phyloP scores from a whole-genome alignment of 2,113 vertebrate genomes.

The Eidolon helvum region DNA sequence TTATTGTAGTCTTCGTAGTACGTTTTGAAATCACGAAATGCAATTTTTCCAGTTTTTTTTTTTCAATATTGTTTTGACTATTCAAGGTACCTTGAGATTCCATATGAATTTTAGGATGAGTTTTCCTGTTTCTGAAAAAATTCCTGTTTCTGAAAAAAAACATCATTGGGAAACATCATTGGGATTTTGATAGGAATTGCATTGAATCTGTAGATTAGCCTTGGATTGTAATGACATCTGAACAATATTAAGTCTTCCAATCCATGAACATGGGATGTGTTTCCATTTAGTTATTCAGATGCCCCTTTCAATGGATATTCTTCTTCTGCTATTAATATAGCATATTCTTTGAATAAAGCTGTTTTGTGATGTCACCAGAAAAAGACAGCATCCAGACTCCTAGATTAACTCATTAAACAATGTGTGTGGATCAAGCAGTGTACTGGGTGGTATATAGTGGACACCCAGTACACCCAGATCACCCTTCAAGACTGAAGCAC shows the following conservation, averaged over 20 bases:
- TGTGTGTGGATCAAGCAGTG: not conserved
- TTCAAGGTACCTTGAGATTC: not conserved
- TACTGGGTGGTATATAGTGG: not conserved
- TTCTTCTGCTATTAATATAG: not conserved
- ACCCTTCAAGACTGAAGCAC: not conserved
- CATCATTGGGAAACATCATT: not conserved
- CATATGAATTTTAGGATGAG: not conserved
- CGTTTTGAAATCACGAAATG: not conserved
- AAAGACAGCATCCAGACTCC: not conserved
- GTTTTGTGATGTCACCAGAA: not conserved
- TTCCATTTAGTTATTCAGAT: not conserved
- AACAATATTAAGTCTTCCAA: not conserved
- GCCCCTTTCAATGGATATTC: not conserved
- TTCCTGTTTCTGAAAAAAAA: not conserved
- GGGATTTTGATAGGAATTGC: not conserved
- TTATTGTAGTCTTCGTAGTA: not conserved
- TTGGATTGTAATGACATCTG: too few relatives aligned
- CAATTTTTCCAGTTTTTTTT: not conserved
- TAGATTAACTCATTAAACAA: not conserved
- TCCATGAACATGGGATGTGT: not conserved
- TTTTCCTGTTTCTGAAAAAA: not conserved
- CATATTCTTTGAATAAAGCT: not conserved
- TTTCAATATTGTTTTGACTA: not conserved
- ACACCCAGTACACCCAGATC: not conserved
- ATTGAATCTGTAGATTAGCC: not conserved